These are phyloP conservation scores for Dynastes hyllus DNA, from an alignment of 2,888 invertebrate genomes.

Conservation along the genomic window DNA sequence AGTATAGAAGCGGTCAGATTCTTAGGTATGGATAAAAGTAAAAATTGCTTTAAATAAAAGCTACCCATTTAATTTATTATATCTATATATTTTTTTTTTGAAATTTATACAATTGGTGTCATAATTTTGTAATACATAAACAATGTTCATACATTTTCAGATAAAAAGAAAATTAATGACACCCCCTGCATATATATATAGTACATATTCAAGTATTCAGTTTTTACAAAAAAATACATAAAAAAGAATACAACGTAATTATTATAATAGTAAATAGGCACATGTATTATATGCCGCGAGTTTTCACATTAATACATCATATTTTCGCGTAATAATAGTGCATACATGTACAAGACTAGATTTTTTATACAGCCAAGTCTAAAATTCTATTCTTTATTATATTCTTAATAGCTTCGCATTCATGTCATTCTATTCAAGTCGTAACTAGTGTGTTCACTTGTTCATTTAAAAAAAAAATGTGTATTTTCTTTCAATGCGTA, in stretches of 20 bases:
- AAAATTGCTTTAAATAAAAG: neutral
- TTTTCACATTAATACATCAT: conserved; percentile 39
- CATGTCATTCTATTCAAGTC: conserved; percentile 30
- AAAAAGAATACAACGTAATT: conserved; percentile 43
- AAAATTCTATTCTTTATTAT: conserved; percentile 47
- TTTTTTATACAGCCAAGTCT: conserved; percentile 67
- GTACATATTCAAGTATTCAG: conserved; percentile 32
- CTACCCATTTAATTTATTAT: neutral
- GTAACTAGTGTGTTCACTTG: neutral
- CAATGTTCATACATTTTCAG: conserved; percentile 40
- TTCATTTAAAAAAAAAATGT: neutral
- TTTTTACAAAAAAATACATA: conserved; percentile 47
- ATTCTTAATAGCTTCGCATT: conserved; percentile 56
- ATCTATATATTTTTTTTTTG: conserved; percentile 39
- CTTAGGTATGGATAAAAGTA: no score
- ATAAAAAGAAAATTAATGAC: conserved; percentile 35
- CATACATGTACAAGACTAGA: conserved; percentile 68
- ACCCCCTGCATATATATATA: conserved; percentile 41
- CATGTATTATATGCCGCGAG: conserved; percentile 45
- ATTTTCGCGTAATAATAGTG: conserved; percentile 42
- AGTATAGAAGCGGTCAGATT: no score
- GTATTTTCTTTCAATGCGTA: neutral
- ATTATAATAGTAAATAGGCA: conserved; percentile 43
- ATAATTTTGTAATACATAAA: conserved; percentile 30
- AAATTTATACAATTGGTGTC: conserved; percentile 33